A percentile compares a stretch with the other conserved stretches of the same genome.
Evolutionary conservation across 2,113 vertebrate genomes (phyloP).

Genomic region (Actenoides hombroni): DNA sequence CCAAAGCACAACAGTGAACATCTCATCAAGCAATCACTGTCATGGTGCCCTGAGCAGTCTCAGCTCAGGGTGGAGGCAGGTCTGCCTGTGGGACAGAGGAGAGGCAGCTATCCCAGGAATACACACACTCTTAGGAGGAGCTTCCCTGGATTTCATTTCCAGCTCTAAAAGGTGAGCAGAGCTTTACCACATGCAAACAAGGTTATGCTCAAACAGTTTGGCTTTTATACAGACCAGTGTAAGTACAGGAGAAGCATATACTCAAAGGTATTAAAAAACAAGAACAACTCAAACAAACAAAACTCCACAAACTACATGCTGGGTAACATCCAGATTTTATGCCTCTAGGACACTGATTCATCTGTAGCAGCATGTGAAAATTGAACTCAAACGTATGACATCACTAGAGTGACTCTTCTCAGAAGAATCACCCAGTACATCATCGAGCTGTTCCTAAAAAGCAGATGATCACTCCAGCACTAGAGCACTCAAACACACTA

Average conservation of each 20-base stretch:
- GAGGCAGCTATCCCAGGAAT: neutral
- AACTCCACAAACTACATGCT: neutral
- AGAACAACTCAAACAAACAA: neutral
- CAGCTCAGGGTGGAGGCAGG: neutral
- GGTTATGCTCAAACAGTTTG: neutral
- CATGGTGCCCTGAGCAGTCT: fast-evolving
- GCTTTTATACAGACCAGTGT: neutral
- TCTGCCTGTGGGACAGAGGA: fast-evolving
- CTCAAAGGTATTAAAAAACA: neutral
- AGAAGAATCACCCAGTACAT: neutral
- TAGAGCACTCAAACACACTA: neutral
- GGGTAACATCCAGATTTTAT: neutral
- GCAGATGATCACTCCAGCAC: neutral
- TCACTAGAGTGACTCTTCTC: neutral
- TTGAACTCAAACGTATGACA: neutral
- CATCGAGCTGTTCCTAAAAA: neutral
- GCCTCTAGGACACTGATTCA: neutral
- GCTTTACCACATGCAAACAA: neutral
- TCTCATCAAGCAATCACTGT: neutral
- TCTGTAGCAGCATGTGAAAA: neutral
- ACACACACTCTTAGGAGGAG: neutral
- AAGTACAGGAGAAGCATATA: neutral
- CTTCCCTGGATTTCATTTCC: neutral
- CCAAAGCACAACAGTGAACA: neutral
- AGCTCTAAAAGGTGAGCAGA: neutral